Evolutionary conservation across 1,140 invertebrate species (phyloP), one percentile per base, ranked within the genome.

Genomic region (Riptortus pedestris): DNA sequence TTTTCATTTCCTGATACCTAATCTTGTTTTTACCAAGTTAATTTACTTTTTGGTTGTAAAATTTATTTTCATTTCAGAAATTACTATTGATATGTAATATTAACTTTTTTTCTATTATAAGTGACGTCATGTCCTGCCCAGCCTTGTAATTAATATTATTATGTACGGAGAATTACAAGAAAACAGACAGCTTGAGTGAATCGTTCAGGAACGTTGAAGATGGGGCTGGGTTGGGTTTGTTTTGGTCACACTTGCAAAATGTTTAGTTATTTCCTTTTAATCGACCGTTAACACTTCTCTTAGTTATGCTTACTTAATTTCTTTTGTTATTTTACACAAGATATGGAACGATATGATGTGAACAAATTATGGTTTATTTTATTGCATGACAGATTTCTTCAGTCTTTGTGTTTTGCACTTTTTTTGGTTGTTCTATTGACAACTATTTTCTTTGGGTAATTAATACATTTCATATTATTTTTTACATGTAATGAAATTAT

Each of bases 321-420:
- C 45, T 48, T 48, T 48, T 4, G 4, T 3, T 48, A 48, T 48
- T 16, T 7, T 48, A 11, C 45, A 48, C 14, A 26, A 55, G 51
- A 24, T 24, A 55, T 55, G 51, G 51, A 55, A 2, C 20, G 51
- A 2, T 4, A 55, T 55, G 51, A 55, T 26, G n/a, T 55, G 14
- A 55, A 55, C 24, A 55, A 24, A 55, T 55, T 55, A 55, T 55
- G 51, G 51, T 24, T 24, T 12, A 31, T 59, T 31, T 59, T 59
- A 18, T 11, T 59, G 12, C n/a, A 38, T 59, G 60, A 61, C 20
- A 61, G 26, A 27, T 45, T 61, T 48, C 24, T 61, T 20, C 60
- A 61, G n/a, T 47, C 43, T 0, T 20, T 47, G 2, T 2, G 24
- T 20, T 45, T 48, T 28, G 43, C 28, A 2, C 18, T 61, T 14